Conservation (phyloP, 1,140 invertebrate genomes). For the Lepidostoma basale region DNA sequence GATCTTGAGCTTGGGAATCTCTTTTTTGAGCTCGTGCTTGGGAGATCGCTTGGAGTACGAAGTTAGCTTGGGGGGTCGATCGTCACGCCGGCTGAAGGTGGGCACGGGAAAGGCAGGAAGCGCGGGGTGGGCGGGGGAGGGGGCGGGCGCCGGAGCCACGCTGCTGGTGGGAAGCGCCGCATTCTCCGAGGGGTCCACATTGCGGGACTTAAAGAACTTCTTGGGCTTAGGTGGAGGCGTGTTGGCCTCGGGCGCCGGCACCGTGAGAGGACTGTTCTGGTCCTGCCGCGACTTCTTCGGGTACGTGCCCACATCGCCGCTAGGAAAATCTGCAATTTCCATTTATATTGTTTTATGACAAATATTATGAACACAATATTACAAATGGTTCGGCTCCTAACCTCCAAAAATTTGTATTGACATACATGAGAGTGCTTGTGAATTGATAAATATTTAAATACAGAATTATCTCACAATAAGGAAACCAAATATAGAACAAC, state of each 20-base stretch:
- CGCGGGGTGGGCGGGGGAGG: conserved; percentile 54
- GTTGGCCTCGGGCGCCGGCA: conserved; percentile 61
- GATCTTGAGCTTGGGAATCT: conserved; percentile 46
- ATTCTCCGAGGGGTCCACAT: conserved; percentile 66
- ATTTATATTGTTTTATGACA: too few relatives aligned
- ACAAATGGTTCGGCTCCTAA: background rate
- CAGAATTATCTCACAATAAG: too few relatives aligned
- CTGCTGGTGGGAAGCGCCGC: conserved; percentile 61
- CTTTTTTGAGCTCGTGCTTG: conserved; percentile 32
- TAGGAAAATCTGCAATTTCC: conserved; percentile 2
- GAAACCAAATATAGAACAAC: too few relatives aligned
- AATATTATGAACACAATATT: too few relatives aligned
- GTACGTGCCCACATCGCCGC: conserved; percentile 48
- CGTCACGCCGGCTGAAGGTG: conserved; percentile 61
- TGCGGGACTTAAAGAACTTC: conserved; percentile 90
- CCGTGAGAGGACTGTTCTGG: conserved; percentile 63
- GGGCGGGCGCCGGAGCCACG: conserved; percentile 59
- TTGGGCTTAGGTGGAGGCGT: conserved; percentile 73
- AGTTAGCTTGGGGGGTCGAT: conserved; percentile 50
- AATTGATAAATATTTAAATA: too few relatives aligned
- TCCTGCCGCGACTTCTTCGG: conserved; percentile 63
- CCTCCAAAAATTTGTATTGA: too few relatives aligned
- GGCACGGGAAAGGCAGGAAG: conserved; percentile 59
- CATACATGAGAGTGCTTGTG: too few relatives aligned
- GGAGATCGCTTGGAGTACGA: conserved; percentile 39